Evolutionary conservation across 2,797 vertebrate species (phyloP).

Genomic region (Cephalopachus bancanus): DNA sequence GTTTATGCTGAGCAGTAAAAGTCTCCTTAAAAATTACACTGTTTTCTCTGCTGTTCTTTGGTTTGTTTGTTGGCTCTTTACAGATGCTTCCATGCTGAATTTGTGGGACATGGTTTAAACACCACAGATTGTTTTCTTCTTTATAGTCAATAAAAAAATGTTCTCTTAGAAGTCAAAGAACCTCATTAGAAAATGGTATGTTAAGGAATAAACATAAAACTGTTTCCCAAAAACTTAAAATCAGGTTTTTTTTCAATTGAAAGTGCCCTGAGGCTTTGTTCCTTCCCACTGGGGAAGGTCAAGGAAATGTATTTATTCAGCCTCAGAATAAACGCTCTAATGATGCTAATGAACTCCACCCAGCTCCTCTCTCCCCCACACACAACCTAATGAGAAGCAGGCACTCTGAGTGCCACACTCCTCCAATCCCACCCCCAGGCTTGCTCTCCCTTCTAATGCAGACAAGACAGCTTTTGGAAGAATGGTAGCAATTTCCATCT

Average conservation of each 20-base stretch:
- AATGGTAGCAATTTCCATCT: background rate
- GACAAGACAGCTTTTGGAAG: background rate
- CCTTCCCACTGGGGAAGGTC: background rate
- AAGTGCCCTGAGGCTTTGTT: slow-evolving; percentile 46
- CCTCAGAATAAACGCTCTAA: background rate
- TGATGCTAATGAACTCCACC: background rate
- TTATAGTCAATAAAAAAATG: slow-evolving; percentile 39
- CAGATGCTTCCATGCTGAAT: slow-evolving; percentile 25
- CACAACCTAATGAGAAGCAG: slow-evolving; percentile 25
- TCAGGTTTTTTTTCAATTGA: slow-evolving; percentile 47
- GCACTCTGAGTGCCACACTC: too few relatives aligned
- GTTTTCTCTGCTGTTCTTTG: background rate
- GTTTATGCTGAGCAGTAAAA: background rate
- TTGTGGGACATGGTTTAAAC: slow-evolving; percentile 1
- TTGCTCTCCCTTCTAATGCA: background rate
- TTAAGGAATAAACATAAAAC: slow-evolving; percentile 58
- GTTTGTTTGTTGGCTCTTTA: slow-evolving; percentile 28
- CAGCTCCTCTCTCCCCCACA: background rate
- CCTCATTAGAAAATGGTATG: slow-evolving; percentile 60
- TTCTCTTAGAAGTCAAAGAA: slow-evolving; percentile 62
- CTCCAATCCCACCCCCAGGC: background rate
- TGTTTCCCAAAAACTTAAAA: slow-evolving; percentile 31
- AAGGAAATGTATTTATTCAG: background rate
- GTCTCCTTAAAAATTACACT: background rate
- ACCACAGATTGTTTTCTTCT: slow-evolving; percentile 58